These are phyloP conservation scores for Phytoseiulus persimilis DNA, from an alignment of 2,888 invertebrate species.

Conservation along the genomic window DNA sequence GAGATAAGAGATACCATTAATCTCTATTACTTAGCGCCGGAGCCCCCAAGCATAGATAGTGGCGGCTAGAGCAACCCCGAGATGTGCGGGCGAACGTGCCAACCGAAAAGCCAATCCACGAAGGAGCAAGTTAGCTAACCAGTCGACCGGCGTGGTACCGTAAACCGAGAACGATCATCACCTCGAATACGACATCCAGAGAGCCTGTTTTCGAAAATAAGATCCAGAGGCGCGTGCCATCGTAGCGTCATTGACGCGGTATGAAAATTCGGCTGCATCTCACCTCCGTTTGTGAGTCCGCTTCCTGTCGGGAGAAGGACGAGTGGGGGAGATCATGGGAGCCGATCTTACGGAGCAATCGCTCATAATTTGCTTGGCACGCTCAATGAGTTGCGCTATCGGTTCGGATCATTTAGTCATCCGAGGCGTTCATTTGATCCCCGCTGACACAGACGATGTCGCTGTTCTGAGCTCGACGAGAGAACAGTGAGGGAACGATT, in stretches of 20 bases:
- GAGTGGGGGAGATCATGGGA: background rate
- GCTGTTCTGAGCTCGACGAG: background rate
- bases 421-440: background rate
- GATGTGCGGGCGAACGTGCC: background rate
- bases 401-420: background rate
- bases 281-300: too few relatives aligned
- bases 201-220: background rate
- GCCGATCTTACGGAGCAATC: background rate
- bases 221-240: background rate
- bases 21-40: conserved; percentile 28
- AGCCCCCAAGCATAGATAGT: conserved; percentile 7
- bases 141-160: background rate
- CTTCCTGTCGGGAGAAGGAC: background rate
- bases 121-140: background rate
- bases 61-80: conserved; percentile 23
- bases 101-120: background rate
- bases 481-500: background rate
- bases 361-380: background rate
- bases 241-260: background rate
- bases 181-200: background rate
- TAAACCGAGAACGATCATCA: background rate
- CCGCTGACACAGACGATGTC: background rate
- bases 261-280: too few relatives aligned
- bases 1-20: conserved; percentile 39
- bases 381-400: background rate